These are phyloP conservation scores for Drosophila cracens DNA, from an alignment of 2,888 invertebrate species.

Conservation along the genomic window DNA sequence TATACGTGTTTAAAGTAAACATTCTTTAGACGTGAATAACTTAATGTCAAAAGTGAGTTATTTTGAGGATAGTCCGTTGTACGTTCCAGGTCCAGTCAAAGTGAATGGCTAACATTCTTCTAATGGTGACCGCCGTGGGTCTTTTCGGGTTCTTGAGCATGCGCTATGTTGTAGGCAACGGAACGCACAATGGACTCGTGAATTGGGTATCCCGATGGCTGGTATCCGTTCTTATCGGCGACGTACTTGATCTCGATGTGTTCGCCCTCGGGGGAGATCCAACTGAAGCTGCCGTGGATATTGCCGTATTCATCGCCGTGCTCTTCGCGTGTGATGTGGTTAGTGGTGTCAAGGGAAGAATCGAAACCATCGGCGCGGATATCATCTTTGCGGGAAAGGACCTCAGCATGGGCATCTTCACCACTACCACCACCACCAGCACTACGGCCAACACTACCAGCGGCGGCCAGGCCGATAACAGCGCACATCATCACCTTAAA, in stretches of 20 bases:
- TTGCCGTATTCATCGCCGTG: slow-evolving; percentile 79
- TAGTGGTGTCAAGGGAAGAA: slow-evolving; percentile 66
- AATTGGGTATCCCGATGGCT: slow-evolving; percentile 53
- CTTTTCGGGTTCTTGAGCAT: slow-evolving; percentile 13
- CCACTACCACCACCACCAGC: background rate
- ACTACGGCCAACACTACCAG: slow-evolving; percentile 6
- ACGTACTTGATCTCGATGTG: slow-evolving; percentile 70
- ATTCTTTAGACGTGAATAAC: slow-evolving; percentile 19
- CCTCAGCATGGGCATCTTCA: slow-evolving; percentile 41
- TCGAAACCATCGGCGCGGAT: slow-evolving; percentile 77
- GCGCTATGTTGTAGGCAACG: slow-evolving; percentile 27
- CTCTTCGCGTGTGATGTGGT: slow-evolving; percentile 62
- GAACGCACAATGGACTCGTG: slow-evolving; percentile 35
- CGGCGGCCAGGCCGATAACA: slow-evolving; percentile 63
- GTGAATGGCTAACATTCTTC: background rate
- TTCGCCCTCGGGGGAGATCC: slow-evolving; percentile 78
- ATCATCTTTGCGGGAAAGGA: slow-evolving; percentile 48
- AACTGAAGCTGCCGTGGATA: slow-evolving; percentile 74
- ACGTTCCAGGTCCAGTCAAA: slow-evolving; percentile 31
- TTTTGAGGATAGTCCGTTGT: slow-evolving; percentile 35
- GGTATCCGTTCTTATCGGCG: slow-evolving; percentile 82
- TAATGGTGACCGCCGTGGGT: slow-evolving; percentile 38
- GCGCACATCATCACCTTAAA: slow-evolving; percentile 64
- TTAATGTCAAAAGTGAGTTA: slow-evolving; percentile 37
- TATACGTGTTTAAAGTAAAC: slow-evolving; percentile 22